Base-by-base conservation (phyloP, 2,888 invertebrate genomes). In the Ferdinandea cuprea region DNA sequence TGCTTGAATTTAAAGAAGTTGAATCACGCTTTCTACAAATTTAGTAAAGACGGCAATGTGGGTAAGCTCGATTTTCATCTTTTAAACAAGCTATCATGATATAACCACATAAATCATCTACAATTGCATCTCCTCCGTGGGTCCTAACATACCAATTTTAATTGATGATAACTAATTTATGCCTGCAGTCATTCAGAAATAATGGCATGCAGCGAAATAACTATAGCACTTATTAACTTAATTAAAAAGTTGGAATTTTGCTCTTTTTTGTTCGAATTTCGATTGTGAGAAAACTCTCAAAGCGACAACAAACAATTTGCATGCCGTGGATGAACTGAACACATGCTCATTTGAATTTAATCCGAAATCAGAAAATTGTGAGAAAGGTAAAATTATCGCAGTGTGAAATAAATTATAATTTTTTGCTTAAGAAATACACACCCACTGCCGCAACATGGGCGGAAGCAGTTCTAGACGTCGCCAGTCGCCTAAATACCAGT, bases 301-400 rank as follows among this genome's bases (percentile, higher is more conserved):
- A 25, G 56, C 54, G 42, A 25, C 32, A 54, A 54, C 56, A 13
- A 44, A 21, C 28, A 37, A 56, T 68, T 68, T 68, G 68, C 68
- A 68, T 68, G 21, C 44, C n/a, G 15, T 35, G 11, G 40, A 19
- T 32, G 15, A 21, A 25, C 44, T 32, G 15, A 21, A 25, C 44
- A 56, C 44, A 56, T 68, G 56, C 15, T 46, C 56, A 28, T 15
- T 42, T 11, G 19, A 42, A 25, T 42, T 66, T 66, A 66, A 52
- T 66, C 66, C 19, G 3, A 54, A 42, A 42, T 32, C 52, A 40
- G 15, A 40, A 15, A 7, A 17, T 1, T 52, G 52, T 42, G 52
- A 68, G 35, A 56, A 25, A 13, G 19, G n/a, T 13, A 68, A 68
- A 68, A 9, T 32, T 30, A 42, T 13, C 32, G 32, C 42, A 32